Percentiles rank a stretch among this genome's conserved stretches.
Evolutionary conservation across 2,888 invertebrate species (phyloP).

Genomic region (Ephialtes manifestator): DNA sequence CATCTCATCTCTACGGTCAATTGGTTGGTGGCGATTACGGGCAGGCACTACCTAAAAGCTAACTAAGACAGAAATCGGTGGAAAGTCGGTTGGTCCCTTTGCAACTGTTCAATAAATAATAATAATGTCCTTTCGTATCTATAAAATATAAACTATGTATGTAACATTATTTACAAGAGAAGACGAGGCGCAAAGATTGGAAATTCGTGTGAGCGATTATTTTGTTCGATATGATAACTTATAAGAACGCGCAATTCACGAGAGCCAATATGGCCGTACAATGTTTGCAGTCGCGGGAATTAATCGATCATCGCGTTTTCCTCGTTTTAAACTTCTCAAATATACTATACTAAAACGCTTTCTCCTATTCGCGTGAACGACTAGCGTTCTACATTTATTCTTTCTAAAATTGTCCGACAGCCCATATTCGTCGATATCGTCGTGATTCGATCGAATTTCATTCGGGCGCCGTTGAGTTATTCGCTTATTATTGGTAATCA

Average conservation of each 20-base stretch:
- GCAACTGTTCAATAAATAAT: conserved; percentile 85
- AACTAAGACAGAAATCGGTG: conserved; percentile 85
- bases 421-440: not conserved
- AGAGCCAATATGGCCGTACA: conserved; percentile 37
- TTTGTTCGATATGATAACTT: conserved; percentile 5
- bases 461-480: conserved; percentile 3
- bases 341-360: conserved; percentile 35
- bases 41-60: conserved; percentile 82
- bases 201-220: conserved; percentile 28
- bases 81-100: conserved; percentile 86
- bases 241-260: not conserved
- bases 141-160: conserved; percentile 66
- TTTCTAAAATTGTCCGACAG: conserved; percentile 13
- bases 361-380: conserved; percentile 29
- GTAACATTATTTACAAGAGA: conserved; percentile 76
- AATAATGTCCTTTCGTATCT: conserved; percentile 76
- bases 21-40: conserved; percentile 82
- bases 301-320: conserved; percentile 31
- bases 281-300: conserved; percentile 3
- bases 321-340: conserved; percentile 17
- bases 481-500: not conserved
- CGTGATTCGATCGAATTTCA: conserved; percentile 1
- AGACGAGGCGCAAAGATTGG: conserved; percentile 52
- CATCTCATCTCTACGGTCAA: conserved; percentile 58
- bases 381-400: conserved; percentile 18